Base-by-base conservation (phyloP, 2,113 vertebrate genomes). In the Bos indicus region DNA sequence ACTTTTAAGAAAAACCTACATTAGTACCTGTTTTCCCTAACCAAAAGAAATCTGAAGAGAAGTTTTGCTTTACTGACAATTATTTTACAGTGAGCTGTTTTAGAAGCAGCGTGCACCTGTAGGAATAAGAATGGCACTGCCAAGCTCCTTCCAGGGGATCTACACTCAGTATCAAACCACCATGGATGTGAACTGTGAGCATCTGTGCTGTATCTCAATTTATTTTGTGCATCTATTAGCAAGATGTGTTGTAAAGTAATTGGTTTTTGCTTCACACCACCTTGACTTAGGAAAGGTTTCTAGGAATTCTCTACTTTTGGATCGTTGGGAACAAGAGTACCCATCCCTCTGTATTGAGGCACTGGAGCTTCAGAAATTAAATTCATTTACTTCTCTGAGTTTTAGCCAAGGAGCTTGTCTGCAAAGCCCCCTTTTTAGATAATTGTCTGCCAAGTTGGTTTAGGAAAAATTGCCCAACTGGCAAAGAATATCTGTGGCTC, bases 381-480 rank as follows among this genome's bases (percentile, higher is more conserved):
- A 59, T 54, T 91, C 52, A 59, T 89, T 93, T 59, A 59, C 48
- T 78, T 95, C 74, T 90, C 95, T 86, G 67, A 40, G 28, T 57
- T 60, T 88, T 71, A 52, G 81, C 96, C 93, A 71, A 71, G n/a
- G 59, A 86, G 71, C 57, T 64, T 57, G 94, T 87, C 81, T 94
- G 88, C 60, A 96, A 83, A 94, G 3, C 9, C 64, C 84, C 46
- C 88, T 94, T 85, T 52, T 89, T 96, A 88, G 94, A 96, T 57
- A 88, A 60, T n/a, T 2, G 19, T 67, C 51, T 95, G 88, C 97
- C 88, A 90, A 92, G 28, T 13, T 95, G 93, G 92, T 90, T 97
- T 88, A 59, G 74, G 94, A 97, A 95, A 92, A 96, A 52, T 78
- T 88, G 46, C 78, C 85, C 85, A 95, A 71, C 19, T 91, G 97